phyloP scores from a whole-genome alignment of 2,888 invertebrate genomes.

The Plemyria rubiginata region DNA sequence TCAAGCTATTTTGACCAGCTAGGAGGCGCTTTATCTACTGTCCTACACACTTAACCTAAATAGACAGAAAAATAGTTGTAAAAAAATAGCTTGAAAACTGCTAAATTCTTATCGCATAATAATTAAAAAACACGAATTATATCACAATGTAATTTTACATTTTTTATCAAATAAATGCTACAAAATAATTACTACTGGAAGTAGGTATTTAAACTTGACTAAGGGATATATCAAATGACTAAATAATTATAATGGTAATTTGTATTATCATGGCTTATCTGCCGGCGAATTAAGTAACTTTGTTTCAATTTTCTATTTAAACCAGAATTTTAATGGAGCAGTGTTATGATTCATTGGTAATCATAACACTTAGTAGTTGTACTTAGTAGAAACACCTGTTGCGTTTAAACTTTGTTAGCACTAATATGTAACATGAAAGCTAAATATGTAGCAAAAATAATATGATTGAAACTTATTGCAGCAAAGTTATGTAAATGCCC shows the following conservation, averaged over 20 bases:
- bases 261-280: background rate
- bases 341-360: too few species aligned
- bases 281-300: too few species aligned
- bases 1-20: too few species aligned
- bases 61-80: slow-evolving; percentile 36
- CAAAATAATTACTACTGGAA: slow-evolving; percentile 26
- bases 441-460: too few species aligned
- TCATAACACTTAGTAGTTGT: too few species aligned
- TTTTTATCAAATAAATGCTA: slow-evolving; percentile 23
- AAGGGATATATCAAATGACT: slow-evolving; percentile 32
- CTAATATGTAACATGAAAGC: too few species aligned
- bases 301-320: too few species aligned
- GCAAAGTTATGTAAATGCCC: too few species aligned
- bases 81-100: slow-evolving; percentile 31
- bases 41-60: slow-evolving; percentile 12
- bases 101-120: slow-evolving; percentile 4
- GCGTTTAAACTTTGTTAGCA: too few species aligned
- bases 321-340: too few species aligned
- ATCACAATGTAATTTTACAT: slow-evolving; percentile 30
- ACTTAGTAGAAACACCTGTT: too few species aligned
- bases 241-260: slow-evolving; percentile 1
- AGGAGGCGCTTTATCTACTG: slow-evolving; percentile 1
- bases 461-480: too few species aligned
- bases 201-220: slow-evolving; percentile 28
- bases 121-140: slow-evolving; percentile 22